These are phyloP conservation scores for Nothoprocta perdicaria DNA, from an alignment of 2,113 vertebrate species.

Conservation along the genomic window DNA sequence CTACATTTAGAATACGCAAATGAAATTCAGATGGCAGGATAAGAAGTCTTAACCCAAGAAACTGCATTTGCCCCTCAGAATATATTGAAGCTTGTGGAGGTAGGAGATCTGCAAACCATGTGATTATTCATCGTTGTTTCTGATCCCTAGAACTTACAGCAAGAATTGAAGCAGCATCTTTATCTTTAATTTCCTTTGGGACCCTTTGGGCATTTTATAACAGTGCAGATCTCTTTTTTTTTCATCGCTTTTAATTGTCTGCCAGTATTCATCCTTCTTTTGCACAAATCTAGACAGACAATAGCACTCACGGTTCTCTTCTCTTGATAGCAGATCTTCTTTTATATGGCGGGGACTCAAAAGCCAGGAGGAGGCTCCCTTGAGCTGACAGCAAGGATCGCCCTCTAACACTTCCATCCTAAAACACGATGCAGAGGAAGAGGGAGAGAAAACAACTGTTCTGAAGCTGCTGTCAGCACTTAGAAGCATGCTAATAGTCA, in stretches of 20 bases:
- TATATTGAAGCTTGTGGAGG: not conserved
- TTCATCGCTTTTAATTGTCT: not conserved
- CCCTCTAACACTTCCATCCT: not conserved
- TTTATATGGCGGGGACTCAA: too few relatives aligned
- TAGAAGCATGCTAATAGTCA: not conserved
- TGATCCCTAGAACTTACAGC: not conserved
- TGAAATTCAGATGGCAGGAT: not conserved
- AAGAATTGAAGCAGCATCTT: not conserved
- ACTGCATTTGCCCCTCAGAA: not conserved
- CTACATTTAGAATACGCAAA: not conserved
- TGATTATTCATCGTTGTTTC: not conserved
- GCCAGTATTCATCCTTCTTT: not conserved
- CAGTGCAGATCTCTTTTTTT: not conserved
- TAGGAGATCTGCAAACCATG: accelerated
- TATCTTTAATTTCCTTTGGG: not conserved
- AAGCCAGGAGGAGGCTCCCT: not conserved
- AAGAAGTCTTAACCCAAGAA: not conserved
- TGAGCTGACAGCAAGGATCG: not conserved
- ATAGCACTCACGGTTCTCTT: not conserved
- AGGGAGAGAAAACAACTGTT: not conserved
- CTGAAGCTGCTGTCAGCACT: not conserved
- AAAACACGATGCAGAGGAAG: not conserved
- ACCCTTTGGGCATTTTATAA: not conserved
- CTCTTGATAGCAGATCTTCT: not conserved
- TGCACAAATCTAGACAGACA: not conserved